These are phyloP conservation scores for Gasterosteus nipponicus DNA, from an alignment of 2,113 vertebrate genomes.

Conservation along the genomic window DNA sequence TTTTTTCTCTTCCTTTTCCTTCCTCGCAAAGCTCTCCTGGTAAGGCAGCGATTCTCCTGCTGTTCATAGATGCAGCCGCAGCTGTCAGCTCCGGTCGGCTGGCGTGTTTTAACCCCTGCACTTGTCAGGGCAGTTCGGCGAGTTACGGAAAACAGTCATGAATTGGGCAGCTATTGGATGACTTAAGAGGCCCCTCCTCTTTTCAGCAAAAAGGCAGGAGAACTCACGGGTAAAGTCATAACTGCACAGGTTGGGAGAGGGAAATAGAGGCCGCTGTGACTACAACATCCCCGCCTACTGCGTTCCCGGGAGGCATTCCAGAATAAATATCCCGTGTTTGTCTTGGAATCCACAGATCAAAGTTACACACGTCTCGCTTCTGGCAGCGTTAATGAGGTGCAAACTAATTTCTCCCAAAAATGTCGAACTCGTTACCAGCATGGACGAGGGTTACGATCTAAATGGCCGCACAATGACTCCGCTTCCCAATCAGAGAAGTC, in stretches of 20 bases:
- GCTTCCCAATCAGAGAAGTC: background rate
- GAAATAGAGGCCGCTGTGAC: constrained; percentile 49
- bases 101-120: constrained; percentile 76
- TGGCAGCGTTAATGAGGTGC: constrained; percentile 23
- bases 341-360: constrained; percentile 39
- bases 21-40: constrained; percentile 27
- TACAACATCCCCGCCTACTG: constrained; percentile 65
- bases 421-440: background rate
- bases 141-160: constrained; percentile 83
- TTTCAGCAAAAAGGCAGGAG: constrained; percentile 68
- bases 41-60: constrained; percentile 18
- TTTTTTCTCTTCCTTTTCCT: constrained; percentile 27
- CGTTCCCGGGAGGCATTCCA: constrained; percentile 62
- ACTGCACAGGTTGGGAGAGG: constrained; percentile 48
- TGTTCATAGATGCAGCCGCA: constrained; percentile 44
- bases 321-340: constrained; percentile 73
- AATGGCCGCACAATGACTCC: background rate
- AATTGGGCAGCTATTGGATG: constrained; percentile 90
- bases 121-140: constrained; percentile 86
- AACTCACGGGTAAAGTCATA: constrained; percentile 59
- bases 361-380: constrained; percentile 22
- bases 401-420: constrained; percentile 21
- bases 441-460: background rate
- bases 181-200: constrained; percentile 84
- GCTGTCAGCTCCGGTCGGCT: constrained; percentile 55